phyloP scores from a whole-genome alignment of 2,888 invertebrate genomes.

The Diaperis boleti region DNA sequence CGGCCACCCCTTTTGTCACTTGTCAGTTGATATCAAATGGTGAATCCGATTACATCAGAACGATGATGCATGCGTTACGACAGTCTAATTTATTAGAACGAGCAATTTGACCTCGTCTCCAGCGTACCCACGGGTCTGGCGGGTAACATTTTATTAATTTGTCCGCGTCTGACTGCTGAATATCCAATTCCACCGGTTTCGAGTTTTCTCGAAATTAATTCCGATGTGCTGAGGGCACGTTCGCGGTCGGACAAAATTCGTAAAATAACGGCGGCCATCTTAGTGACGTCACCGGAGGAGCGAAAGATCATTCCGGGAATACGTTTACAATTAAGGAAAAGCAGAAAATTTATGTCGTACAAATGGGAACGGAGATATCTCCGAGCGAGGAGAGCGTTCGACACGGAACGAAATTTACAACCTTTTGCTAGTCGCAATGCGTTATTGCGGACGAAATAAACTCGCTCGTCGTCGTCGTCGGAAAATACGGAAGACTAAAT shows the following conservation, averaged over 20 bases:
- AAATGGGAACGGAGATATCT: slow-evolving; percentile 48
- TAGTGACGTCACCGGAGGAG: slow-evolving; percentile 46
- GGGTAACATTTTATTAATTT: slow-evolving; percentile 37
- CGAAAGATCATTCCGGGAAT: slow-evolving; percentile 57
- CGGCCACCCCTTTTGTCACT: slow-evolving; percentile 51
- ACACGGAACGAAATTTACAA: slow-evolving; percentile 5
- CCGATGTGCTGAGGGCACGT: slow-evolving; percentile 12
- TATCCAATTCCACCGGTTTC: slow-evolving; percentile 22
- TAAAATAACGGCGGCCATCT: slow-evolving; percentile 53
- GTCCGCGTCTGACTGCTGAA: slow-evolving; percentile 32
- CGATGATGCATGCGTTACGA: slow-evolving; percentile 46
- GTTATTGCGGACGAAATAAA: too few species aligned
- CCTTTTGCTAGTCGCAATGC: slow-evolving; percentile 8
- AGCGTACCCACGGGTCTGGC: slow-evolving; percentile 33
- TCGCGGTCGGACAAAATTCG: too few species aligned
- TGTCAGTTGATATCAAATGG: slow-evolving; percentile 54
- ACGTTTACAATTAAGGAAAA: slow-evolving; percentile 60
- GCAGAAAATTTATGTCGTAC: slow-evolving; percentile 57
- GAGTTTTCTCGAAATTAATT: slow-evolving; percentile 32
- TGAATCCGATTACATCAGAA: slow-evolving; percentile 45
- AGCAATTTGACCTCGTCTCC: slow-evolving; percentile 44
- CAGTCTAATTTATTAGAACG: slow-evolving; percentile 43
- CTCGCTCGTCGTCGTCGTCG: too few species aligned
- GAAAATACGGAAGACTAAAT: too few species aligned
- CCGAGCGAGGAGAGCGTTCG: slow-evolving; percentile 12